Evolutionary conservation across 1,140 invertebrate genomes (phyloP).

Genomic region (Polypedilum vanderplanki): DNA sequence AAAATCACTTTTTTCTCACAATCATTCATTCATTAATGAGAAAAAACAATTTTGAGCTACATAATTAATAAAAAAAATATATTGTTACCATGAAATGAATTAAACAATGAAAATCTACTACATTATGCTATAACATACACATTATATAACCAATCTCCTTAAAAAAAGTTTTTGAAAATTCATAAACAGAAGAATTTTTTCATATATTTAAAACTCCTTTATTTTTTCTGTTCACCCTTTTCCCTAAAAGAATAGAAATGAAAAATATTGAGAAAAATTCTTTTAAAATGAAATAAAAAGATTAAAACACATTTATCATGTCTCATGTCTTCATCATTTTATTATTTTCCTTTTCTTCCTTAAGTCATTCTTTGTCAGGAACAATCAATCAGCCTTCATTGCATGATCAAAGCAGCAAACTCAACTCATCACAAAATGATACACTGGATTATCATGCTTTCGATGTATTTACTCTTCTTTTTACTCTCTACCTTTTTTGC

Average conservation of each 20-base stretch:
- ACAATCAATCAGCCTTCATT: neutral
- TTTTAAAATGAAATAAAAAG: constrained; percentile 9
- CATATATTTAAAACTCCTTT: neutral
- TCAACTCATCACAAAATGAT: neutral
- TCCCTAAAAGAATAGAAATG: neutral
- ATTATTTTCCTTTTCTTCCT: neutral
- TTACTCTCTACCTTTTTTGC: neutral
- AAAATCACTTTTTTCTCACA: neutral
- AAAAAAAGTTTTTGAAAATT: neutral
- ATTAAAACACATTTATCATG: constrained; percentile 20
- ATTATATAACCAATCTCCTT: neutral
- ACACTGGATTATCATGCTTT: constrained; percentile 19
- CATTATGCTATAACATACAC: constrained; percentile 22
- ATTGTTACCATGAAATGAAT: constrained; percentile 23
- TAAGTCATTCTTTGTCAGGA: neutral
- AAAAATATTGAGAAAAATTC: constrained; percentile 12
- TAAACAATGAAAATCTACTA: neutral
- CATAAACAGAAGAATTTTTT: neutral
- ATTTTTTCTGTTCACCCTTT: neutral
- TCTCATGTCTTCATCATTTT: constrained; percentile 1
- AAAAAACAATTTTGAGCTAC: neutral
- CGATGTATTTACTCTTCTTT: neutral
- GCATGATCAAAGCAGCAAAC: constrained; percentile 4
- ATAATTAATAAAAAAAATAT: neutral
- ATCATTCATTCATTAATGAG: neutral